phyloP scores from a whole-genome alignment of 2,888 invertebrate species.

The Synanthedon andrenaeformis region DNA sequence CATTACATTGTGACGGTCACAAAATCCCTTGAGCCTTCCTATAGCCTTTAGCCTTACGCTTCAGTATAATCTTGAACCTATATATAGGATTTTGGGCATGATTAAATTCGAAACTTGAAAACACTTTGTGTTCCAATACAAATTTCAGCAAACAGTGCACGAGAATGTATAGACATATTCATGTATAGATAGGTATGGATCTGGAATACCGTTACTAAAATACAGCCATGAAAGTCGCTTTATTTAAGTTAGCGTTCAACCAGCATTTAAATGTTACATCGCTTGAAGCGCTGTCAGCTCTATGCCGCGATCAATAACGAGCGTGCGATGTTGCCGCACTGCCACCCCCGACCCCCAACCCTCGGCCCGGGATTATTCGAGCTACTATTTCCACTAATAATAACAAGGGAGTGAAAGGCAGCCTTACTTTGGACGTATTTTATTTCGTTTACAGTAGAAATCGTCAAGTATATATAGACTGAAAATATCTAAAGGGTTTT shows the following conservation, averaged over 20 bases:
- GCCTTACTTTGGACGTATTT: conserved; percentile 23
- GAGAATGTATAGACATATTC: neutral
- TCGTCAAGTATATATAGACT: too few species aligned
- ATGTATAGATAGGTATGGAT: neutral
- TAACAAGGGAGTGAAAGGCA: conserved; percentile 21
- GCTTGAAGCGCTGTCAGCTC: conserved; percentile 24
- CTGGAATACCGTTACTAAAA: neutral
- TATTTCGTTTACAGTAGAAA: too few species aligned
- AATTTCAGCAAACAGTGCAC: too few species aligned
- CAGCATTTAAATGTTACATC: conserved; percentile 9
- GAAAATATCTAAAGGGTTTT: too few species aligned
- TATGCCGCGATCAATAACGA: conserved; percentile 41
- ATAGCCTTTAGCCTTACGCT: too few species aligned
- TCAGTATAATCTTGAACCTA: too few species aligned
- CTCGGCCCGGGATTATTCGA: too few species aligned
- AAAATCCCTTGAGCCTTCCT: too few species aligned
- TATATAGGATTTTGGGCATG: too few species aligned
- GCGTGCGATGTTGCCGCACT: conserved; percentile 42
- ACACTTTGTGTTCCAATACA: too few species aligned
- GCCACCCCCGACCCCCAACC: conserved; percentile 13
- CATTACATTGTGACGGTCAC: too few species aligned
- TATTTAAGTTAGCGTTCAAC: conserved; percentile 6
- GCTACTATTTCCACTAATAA: conserved; percentile 1
- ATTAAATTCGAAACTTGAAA: too few species aligned
- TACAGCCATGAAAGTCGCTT: conserved; percentile 14